phyloP scores from a whole-genome alignment of 2,797 vertebrate genomes.

The Moxostoma hubbsi region DNA sequence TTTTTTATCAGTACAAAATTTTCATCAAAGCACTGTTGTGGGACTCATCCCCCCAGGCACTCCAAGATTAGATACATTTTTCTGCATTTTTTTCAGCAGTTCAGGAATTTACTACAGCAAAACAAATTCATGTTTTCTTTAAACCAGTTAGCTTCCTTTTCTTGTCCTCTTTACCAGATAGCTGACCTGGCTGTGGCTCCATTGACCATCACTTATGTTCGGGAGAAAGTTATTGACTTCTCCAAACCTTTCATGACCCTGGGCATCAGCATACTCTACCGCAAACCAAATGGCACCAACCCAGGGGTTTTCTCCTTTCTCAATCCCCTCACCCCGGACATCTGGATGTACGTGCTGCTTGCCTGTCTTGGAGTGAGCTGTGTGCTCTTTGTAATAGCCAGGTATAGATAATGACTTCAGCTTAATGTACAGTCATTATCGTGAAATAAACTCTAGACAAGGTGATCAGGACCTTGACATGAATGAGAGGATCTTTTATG shows the following conservation, averaged over 20 bases:
- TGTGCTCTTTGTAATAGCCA: conserved; percentile 97
- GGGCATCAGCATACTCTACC: conserved; percentile 96
- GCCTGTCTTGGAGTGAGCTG: conserved; percentile 97
- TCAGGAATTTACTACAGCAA: neutral
- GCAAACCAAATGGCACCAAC: conserved; percentile 96
- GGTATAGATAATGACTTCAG: conserved; percentile 72
- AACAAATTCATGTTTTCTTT: neutral
- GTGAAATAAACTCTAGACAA: too few species aligned
- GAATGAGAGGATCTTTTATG: too few species aligned
- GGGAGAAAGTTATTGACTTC: conserved; percentile 97
- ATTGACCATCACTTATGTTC: conserved; percentile 95
- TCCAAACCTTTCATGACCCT: conserved; percentile 99
- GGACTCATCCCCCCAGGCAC: neutral
- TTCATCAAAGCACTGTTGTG: neutral
- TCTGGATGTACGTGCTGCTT: conserved; percentile 98
- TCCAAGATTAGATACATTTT: neutral
- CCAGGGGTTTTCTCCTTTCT: conserved; percentile 97
- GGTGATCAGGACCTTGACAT: too few species aligned
- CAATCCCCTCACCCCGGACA: conserved; percentile 94
- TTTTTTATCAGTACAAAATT: neutral
- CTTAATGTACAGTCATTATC: too few species aligned
- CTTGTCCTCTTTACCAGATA: conserved; percentile 74
- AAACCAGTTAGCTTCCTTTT: neutral
- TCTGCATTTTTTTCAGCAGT: neutral
- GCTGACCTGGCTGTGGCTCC: conserved; percentile 96